A percentile compares a stretch with the other conserved stretches of the same genome.
phyloP scores from a whole-genome alignment of 2,113 vertebrate species.

The Sinocyclocheilus grahami region DNA sequence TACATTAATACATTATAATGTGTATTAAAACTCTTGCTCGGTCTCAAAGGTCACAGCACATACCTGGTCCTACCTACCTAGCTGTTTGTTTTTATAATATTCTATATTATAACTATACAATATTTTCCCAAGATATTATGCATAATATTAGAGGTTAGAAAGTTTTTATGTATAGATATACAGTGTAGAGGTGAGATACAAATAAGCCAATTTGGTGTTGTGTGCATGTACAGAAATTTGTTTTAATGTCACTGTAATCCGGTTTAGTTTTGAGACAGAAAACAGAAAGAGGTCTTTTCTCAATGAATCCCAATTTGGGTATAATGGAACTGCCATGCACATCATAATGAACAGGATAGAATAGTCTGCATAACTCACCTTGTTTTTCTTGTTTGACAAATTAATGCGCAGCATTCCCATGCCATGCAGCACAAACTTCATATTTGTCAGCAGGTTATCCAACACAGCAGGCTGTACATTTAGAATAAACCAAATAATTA shows the following conservation, averaged over 20 bases:
- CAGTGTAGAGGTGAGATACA: neutral
- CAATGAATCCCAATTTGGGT: neutral
- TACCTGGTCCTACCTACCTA: neutral
- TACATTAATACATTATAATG: neutral
- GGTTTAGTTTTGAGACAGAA: neutral
- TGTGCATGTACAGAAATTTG: neutral
- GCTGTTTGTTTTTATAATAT: neutral
- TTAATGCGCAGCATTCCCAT: constrained; percentile 77
- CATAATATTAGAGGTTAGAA: neutral
- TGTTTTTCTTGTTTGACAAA: constrained; percentile 73
- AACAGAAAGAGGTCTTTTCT: neutral
- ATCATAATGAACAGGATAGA: neutral
- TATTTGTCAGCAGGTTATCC: constrained; percentile 76
- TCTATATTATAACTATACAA: neutral
- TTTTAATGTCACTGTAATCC: neutral
- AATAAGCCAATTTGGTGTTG: neutral
- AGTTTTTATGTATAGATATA: neutral
- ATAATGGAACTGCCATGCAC: neutral
- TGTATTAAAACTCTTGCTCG: neutral
- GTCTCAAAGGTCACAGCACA: neutral
- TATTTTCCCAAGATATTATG: neutral
- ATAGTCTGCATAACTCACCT: constrained; percentile 57
- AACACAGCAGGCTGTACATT: constrained; percentile 69
- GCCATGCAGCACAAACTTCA: constrained; percentile 77
- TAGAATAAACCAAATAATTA: neutral